Evolutionary conservation across 2,888 invertebrate species (phyloP).

Genomic region (Amphimallon solstitiale): DNA sequence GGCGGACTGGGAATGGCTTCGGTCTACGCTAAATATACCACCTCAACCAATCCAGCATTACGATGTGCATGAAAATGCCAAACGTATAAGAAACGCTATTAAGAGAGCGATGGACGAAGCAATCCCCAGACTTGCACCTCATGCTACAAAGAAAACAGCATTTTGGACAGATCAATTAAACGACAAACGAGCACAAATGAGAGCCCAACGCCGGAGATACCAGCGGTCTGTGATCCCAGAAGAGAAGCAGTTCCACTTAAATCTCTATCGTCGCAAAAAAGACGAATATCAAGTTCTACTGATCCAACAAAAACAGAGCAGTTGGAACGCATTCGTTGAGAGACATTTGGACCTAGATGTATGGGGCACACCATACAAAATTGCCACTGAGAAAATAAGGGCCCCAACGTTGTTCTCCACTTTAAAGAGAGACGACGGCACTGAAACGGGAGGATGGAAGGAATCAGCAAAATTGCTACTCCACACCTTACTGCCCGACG

Average conservation of each 20-base stretch:
- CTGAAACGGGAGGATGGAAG: conserved; percentile 21
- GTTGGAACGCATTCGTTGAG: too few species aligned
- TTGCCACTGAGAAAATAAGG: conserved; percentile 20
- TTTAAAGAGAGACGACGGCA: not conserved
- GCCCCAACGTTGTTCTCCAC: conserved; percentile 4
- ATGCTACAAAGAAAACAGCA: too few species aligned
- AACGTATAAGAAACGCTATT: too few species aligned
- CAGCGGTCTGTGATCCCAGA: not conserved
- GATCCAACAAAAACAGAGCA: too few species aligned
- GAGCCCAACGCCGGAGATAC: not conserved
- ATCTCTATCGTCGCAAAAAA: not conserved
- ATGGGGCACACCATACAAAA: conserved; percentile 29
- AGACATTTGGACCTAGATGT: not conserved
- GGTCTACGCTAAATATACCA: too few species aligned
- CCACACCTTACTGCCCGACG: conserved; percentile 31
- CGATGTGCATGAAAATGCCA: too few species aligned
- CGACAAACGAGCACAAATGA: not conserved
- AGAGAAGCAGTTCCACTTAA: not conserved
- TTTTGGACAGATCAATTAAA: too few species aligned
- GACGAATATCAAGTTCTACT: not conserved
- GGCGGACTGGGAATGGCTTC: too few species aligned
- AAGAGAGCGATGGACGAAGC: too few species aligned
- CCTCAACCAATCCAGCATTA: too few species aligned
- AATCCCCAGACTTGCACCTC: too few species aligned
- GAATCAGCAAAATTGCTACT: conserved; percentile 22